A percentile compares a stretch with the other conserved stretches of the same genome.
Evolutionary conservation across 2,797 vertebrate genomes (phyloP).

Genomic region (Paramormyrops hopkinsi): DNA sequence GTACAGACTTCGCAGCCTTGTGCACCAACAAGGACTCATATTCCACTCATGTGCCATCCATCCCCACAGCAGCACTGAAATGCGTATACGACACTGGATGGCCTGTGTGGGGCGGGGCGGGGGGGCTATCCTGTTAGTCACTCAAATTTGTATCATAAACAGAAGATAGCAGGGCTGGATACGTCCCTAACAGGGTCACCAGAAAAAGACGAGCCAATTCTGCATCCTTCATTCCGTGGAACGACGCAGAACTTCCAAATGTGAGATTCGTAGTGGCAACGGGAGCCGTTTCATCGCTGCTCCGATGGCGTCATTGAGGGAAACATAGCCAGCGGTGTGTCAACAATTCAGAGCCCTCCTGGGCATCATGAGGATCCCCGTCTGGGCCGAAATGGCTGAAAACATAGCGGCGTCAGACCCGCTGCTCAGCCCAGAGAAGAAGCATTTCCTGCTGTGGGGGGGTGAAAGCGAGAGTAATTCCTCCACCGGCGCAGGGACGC

Average conservation of each 20-base stretch:
- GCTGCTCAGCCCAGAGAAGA: not conserved
- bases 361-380: slow-evolving; percentile 1
- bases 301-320: not conserved
- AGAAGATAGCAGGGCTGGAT: not conserved
- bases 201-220: not conserved
- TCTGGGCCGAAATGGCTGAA: slow-evolving; percentile 25
- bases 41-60: not conserved
- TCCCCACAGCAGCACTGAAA: not conserved
- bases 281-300: not conserved
- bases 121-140: not conserved
- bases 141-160: not conserved
- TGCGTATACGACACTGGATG: not conserved
- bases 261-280: not conserved
- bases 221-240: not conserved
- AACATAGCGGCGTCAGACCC: not conserved
- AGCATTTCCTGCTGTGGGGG: not conserved
- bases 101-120: not conserved
- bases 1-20: not conserved
- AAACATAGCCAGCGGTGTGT: slow-evolving; percentile 1
- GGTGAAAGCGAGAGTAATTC: not conserved
- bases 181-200: not conserved
- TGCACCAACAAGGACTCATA: not conserved
- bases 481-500: no score
- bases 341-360: slow-evolving; percentile 19
- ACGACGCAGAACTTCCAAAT: not conserved